Evolutionary conservation across 2,113 vertebrate genomes (phyloP), one percentile per base, ranked within the genome.

Genomic region (Hepsetus odoe): DNA sequence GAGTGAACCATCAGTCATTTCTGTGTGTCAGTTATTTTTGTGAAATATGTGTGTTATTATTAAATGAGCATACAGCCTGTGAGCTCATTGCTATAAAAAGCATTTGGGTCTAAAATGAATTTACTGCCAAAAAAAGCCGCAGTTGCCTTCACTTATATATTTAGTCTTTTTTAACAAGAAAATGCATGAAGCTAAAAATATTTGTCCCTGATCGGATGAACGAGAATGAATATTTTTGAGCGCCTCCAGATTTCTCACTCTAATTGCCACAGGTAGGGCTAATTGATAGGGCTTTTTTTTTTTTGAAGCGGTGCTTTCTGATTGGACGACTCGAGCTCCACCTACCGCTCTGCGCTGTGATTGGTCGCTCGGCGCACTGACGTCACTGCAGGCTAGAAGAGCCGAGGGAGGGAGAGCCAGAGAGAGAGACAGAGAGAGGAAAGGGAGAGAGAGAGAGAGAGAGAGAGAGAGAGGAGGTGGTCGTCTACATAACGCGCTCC

Each of bases 361-460:
- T 84, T 84, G 79, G 82, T n/a, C 70, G 24, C 6, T 74, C 4
- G 18, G n/a, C n/a, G 38, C 68, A 33, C 18, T 66, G 70, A 81
- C 74, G 82, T 84, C 82, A 84, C 69, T 81, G 78, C 74, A 70
- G 79, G 67, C 76, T 44, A 46, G 42, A 20, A 51, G 66, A 70
- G 66, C 59, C 66, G 59, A 44, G 74, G 68, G 69, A 74, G 65
- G 80, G 74, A 77, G 73, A 77, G 73, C 46, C 80, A 56, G 59
- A 67, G 74, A 53, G 53, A 59, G 74, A 74, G 49, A 70, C 61
- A 49, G 51, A 55, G n/a, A 55, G 51, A 77, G 42, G 51, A 42
- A 74, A 61, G 59, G 61, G 62, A 68, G 74, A n/a, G 73, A 35
- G 42, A 12, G 8, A 33, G 24, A 70, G 65, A 10, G 16, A 20